Percentiles rank a stretch among this genome's conserved stretches.
These are phyloP conservation scores for Pelobates cultripes DNA, from an alignment of 2,797 vertebrate genomes.

Conservation along the genomic window DNA sequence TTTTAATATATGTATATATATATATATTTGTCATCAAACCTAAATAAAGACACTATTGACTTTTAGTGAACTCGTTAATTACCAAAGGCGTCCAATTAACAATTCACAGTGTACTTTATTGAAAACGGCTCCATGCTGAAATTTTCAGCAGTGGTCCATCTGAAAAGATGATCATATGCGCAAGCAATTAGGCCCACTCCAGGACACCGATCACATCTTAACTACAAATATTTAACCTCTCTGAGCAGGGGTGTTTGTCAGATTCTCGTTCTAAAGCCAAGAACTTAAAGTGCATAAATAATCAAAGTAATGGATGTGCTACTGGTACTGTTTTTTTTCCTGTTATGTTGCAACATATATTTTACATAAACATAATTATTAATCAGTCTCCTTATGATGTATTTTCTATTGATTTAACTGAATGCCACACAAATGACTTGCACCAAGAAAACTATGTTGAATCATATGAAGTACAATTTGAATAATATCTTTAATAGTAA, in stretches of 20 bases:
- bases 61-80: conserved; percentile 26
- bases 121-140: conserved; percentile 12
- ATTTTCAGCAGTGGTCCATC: conserved; percentile 16
- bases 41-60: neutral
- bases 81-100: conserved; percentile 22
- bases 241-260: neutral
- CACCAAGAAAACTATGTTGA: too few species aligned
- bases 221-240: conserved; percentile 28
- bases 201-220: conserved; percentile 18
- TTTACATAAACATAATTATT: conserved; percentile 18
- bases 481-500: too few species aligned
- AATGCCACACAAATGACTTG: too few species aligned
- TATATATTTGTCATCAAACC: too few species aligned
- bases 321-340: too few species aligned
- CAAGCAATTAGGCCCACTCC: conserved; percentile 23
- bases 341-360: too few species aligned
- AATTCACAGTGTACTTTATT: conserved; percentile 9
- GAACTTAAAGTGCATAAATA: neutral
- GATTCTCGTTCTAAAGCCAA: neutral
- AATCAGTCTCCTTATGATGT: too few species aligned
- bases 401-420: too few species aligned
- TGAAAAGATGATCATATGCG: conserved; percentile 11
- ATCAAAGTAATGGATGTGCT: neutral
- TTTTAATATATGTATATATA: too few species aligned
- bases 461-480: too few species aligned